These are phyloP conservation scores for Drosophila koepferae DNA, from an alignment of 2,888 invertebrate species.

Conservation along the genomic window DNA sequence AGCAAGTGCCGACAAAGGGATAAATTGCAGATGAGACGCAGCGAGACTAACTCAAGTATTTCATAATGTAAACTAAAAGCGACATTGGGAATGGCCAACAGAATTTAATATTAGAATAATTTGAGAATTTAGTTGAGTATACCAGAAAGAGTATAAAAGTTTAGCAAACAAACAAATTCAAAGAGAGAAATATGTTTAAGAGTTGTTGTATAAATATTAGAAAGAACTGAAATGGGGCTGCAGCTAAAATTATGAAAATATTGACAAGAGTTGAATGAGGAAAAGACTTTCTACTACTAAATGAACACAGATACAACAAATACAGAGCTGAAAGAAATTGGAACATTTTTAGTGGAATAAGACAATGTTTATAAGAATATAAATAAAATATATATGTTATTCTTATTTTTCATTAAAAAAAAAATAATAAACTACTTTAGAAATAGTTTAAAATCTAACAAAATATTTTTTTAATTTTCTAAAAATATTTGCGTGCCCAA, in stretches of 20 bases:
- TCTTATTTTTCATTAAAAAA: no score
- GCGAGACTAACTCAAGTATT: conserved; percentile 14
- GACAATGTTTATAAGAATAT: no score
- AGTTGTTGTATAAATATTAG: neutral
- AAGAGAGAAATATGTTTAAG: neutral
- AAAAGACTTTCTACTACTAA: neutral
- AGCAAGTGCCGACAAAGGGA: conserved; percentile 72
- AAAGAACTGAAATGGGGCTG: neutral
- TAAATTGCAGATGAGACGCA: conserved; percentile 35
- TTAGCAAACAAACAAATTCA: neutral
- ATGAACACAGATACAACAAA: neutral
- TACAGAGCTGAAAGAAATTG: neutral
- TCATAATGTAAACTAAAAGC: neutral
- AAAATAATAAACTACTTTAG: no score
- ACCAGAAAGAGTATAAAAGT: neutral
- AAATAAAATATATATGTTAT: no score
- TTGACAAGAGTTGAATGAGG: neutral
- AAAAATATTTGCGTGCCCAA: no score
- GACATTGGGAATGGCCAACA: no score
- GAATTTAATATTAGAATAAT: neutral
- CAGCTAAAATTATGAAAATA: neutral
- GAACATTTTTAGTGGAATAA: neutral
- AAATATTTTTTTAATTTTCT: no score
- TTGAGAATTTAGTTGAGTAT: neutral
- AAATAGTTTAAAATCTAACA: no score